Evolutionary conservation across 2,888 invertebrate species (phyloP).

Genomic region (Scrobipalpa costella): DNA sequence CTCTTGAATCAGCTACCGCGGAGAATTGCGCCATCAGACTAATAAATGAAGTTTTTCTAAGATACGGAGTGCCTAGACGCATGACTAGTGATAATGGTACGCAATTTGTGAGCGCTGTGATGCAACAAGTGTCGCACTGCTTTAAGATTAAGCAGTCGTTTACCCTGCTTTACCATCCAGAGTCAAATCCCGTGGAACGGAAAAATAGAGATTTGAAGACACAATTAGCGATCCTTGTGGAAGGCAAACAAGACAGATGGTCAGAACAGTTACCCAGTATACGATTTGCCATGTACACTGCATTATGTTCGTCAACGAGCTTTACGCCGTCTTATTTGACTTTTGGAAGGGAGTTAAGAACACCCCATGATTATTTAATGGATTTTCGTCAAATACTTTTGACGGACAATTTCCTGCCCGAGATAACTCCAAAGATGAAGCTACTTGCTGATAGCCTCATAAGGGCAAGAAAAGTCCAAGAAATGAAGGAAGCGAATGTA

Average conservation of each 20-base stretch:
- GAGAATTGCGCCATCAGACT: slow-evolving; percentile 30
- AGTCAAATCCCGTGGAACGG: slow-evolving; percentile 47
- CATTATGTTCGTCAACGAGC: no score
- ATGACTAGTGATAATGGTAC: slow-evolving; percentile 32
- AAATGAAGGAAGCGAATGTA: no score
- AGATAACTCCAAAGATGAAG: no score
- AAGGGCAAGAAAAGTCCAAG: no score
- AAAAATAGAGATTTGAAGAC: slow-evolving; percentile 44
- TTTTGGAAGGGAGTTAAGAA: no score
- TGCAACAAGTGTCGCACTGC: slow-evolving; percentile 32
- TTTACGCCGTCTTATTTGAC: no score
- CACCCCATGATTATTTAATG: no score
- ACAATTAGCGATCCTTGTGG: slow-evolving; percentile 39
- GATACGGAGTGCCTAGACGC: slow-evolving; percentile 34
- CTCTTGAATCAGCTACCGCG: slow-evolving; percentile 31
- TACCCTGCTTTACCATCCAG: slow-evolving; percentile 45
- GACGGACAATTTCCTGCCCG: no score
- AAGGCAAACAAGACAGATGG: slow-evolving; percentile 36
- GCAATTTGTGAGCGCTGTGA: no score
- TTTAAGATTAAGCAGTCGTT: slow-evolving; percentile 32
- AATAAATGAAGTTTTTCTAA: slow-evolving; percentile 30
- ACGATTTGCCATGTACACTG: slow-evolving; percentile 40
- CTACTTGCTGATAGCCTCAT: no score
- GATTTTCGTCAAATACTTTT: no score
- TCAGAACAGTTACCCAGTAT: slow-evolving; percentile 35